These are phyloP conservation scores for Antechinus stuartii DNA, from an alignment of 2,113 vertebrate genomes.

Conservation along the genomic window DNA sequence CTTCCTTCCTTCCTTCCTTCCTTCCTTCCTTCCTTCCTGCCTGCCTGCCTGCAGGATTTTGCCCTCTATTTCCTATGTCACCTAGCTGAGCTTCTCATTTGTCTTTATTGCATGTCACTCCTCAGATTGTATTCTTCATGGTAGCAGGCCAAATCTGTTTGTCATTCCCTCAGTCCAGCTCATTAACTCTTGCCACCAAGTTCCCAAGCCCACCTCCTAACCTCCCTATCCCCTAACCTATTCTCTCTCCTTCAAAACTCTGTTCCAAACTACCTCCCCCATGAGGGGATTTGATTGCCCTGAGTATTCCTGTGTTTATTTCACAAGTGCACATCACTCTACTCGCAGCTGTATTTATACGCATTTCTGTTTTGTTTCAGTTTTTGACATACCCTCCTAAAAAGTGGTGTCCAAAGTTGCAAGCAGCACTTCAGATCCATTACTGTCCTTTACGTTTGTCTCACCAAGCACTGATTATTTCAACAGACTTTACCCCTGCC, in stretches of 20 bases:
- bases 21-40: too few relatives aligned
- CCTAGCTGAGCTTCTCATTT: neutral
- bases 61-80: too few relatives aligned
- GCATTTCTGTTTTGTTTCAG: neutral
- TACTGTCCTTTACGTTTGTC: neutral
- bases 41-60: neutral
- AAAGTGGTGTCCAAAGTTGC: neutral
- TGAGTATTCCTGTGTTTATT: neutral
- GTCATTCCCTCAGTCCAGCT: neutral
- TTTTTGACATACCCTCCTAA: neutral
- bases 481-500: neutral
- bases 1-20: too few relatives aligned
- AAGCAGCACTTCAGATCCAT: neutral
- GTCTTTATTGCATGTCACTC: neutral
- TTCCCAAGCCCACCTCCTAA: neutral
- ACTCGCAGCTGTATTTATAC: neutral
- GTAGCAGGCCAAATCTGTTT: neutral
- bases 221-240: neutral
- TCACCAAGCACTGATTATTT: neutral
- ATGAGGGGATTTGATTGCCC: neutral
- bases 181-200: neutral
- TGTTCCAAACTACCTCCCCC: neutral
- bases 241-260: neutral
- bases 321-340: neutral
- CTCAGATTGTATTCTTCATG: neutral